Conservation (phyloP, 2,888 invertebrate species). For the Dolichopus griseipennis region DNA sequence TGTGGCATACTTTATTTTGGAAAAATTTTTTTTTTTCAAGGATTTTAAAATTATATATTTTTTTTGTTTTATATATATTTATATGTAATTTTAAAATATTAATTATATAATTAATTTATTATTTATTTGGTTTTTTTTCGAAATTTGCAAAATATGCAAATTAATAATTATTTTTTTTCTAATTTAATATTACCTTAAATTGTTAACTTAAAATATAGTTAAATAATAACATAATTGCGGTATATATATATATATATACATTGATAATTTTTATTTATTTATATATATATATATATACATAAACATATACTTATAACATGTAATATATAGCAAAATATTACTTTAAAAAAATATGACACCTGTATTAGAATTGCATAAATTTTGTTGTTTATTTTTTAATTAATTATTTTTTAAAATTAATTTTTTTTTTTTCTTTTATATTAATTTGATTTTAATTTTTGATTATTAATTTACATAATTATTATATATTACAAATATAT, state of each 20-base stretch:
- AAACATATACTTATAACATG: neutral
- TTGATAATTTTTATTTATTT: no score
- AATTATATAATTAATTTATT: no score
- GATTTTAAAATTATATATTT: no score
- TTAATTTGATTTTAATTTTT: constrained; percentile 21
- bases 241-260: neutral
- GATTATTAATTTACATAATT: constrained; percentile 4
- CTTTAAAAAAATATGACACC: neutral
- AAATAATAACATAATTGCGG: neutral
- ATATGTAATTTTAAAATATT: no score
- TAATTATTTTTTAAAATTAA: constrained; percentile 9
- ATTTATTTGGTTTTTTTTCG: no score
- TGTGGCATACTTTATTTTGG: no score
- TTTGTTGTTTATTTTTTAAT: constrained; percentile 8
- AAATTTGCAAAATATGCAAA: no score
- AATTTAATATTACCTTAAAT: neutral
- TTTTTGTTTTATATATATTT: no score
- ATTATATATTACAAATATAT: neutral
- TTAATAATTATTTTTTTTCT: no score
- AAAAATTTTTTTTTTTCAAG: no score
- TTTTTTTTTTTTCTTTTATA: constrained; percentile 10
- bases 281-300: no score
- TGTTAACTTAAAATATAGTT: constrained; percentile 2
- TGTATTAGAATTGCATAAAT: constrained; percentile 4
- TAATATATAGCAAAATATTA: neutral